Evolutionary conservation across 2,113 vertebrate genomes (phyloP), one percentile per base, ranked within the genome.

Genomic region (Orientallactaga bullata): DNA sequence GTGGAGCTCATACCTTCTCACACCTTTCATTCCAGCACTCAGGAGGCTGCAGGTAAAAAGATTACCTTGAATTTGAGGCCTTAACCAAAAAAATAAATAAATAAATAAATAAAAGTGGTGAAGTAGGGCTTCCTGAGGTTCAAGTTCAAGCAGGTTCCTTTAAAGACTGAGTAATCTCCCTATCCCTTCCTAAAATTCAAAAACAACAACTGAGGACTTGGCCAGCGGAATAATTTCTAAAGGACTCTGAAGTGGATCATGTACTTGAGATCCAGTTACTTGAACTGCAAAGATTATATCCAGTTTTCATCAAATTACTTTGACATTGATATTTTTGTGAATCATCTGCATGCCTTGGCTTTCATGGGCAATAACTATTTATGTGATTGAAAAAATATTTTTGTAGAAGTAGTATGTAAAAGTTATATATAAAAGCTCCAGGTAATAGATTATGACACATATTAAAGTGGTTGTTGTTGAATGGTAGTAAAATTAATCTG

Each of bases 271-370:
- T 15, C 9, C 0, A 35, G 11, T 63, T 69, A n/a, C 51, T 88
- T 61, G 24, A 84, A 63, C 87, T 71, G 87, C 16, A 71, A 26
- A 87, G 61, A 39, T 6, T 84, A 74, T 69, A 74, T 58, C 65
- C 65, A 7, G 77, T 37, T 93, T 86, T 82, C 61, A 80, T 60
- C 72, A 81, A 88, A 93, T 76, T 80, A n/a, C 73, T 69, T 92
- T 82, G 73, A 35, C 17, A 86, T 24, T 60, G 26, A 84, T 82
- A 23, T 72, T 79, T 90, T 89, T 51, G 79, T 84, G 72, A 32
- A 65, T 47, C 7, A 60, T 6, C 7, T 89, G 80, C n/a, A 60
- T 80, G 24, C 69, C 30, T 79, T 37, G 74, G 30, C 11, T 63
- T 83, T 83, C n/a, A 93, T 83, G 73, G 20, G 5, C 60, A 88